These are phyloP conservation scores for Ameiurus melas DNA, from an alignment of 2,113 vertebrate genomes.

Conservation along the genomic window DNA sequence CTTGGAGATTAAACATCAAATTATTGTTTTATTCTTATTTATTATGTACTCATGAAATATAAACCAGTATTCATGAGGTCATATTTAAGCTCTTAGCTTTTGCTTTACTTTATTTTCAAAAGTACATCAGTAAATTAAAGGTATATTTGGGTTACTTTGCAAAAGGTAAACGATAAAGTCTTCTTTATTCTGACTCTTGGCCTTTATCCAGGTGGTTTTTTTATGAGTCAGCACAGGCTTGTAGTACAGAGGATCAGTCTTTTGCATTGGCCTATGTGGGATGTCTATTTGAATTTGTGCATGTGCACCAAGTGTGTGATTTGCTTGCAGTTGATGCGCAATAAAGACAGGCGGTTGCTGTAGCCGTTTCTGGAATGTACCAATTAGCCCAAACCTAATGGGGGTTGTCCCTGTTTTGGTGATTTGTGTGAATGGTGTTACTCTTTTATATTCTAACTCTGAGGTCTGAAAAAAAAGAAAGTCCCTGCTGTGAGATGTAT, in stretches of 20 bases:
- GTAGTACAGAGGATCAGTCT: too few species aligned
- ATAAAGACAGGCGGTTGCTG: constrained; percentile 9
- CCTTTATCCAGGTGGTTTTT: neutral
- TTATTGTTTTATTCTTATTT: neutral
- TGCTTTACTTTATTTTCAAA: neutral
- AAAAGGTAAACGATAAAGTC: neutral
- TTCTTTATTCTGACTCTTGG: neutral
- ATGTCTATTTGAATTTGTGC: neutral
- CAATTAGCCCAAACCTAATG: constrained; percentile 45
- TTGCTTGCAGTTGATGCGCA: neutral
- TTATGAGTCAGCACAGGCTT: neutral
- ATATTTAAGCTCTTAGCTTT: neutral
- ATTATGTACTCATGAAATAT: neutral
- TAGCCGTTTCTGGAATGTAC: constrained; percentile 56
- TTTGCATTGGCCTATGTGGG: neutral
- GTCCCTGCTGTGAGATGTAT: constrained; percentile 50
- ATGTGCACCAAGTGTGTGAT: neutral
- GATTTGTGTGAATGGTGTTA: constrained; percentile 47
- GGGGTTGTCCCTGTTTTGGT: constrained; percentile 53
- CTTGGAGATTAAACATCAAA: neutral
- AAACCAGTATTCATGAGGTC: neutral
- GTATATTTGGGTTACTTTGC: neutral
- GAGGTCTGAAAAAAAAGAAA: constrained; percentile 60
- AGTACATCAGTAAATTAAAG: neutral
- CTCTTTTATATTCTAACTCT: neutral